Base-by-base conservation (phyloP, 2,113 vertebrate species). In the Podocnemis expansa region DNA sequence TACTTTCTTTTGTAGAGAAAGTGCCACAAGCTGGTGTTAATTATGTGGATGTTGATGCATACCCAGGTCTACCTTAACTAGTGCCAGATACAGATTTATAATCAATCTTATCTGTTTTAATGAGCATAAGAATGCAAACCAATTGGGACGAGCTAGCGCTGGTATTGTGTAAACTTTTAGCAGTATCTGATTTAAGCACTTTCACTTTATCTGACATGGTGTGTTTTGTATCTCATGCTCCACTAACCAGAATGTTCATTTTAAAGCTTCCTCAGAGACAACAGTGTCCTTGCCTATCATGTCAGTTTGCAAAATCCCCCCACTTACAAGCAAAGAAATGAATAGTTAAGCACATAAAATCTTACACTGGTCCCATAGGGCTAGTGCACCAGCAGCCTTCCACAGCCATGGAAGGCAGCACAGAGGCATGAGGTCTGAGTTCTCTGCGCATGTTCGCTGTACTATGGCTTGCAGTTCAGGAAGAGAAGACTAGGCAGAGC, bases 1-100 rank as follows among this genome's bases (percentile, higher is more conserved):
- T 95, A 96, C 84, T 87, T 73, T 92, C 25, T 95, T 1, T 49
- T 58, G 10, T 55, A 90, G 79, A 47, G 34, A 96, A 95, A 91
- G 19, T 0, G 76, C 47, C 52, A 86, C 0, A 45, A 78, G 88
- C 27, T 56, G 84, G 8, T 1, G 4, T 73, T 89, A 84, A 27
- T 21, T 75, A 29, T 49, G 87, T 91, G 70, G 19, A 29, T 49
- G 87, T 91, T 60, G 19, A 91, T 89, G 45, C 6, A 90, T 67
- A 47, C 56, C 73, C 43, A 73, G 1, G 2, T 87, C 5, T 45
- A 89, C 84, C 17, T 41, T 8, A 22, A 85, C 17, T 86, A 47
- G 82, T 90, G 89, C 51, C 93, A 55, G 70, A 38, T 83, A 54
- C 5, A 95, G 51, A 80, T 94, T 83, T 45, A 83, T 80, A 17